phyloP scores from a whole-genome alignment of 1,140 invertebrate species.

The Drosophila sp. region DNA sequence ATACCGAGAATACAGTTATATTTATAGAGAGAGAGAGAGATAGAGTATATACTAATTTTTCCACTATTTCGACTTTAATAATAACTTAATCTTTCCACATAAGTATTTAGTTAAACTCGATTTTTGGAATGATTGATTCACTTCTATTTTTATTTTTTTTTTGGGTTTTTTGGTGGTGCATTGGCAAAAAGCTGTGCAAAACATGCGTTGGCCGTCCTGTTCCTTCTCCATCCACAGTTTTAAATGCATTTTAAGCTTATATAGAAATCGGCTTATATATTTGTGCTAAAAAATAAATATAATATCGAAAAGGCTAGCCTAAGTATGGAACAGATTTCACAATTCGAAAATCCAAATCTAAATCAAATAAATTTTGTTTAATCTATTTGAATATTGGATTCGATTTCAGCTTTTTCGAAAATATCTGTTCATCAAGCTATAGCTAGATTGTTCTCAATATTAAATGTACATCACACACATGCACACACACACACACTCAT shows the following conservation, averaged over 20 bases:
- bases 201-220: background rate
- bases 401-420: background rate
- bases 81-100: background rate
- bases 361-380: background rate
- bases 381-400: background rate
- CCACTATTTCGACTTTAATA: background rate
- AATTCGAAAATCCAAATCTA: background rate
- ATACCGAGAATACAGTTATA: conserved; percentile 45
- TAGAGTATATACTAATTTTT: background rate
- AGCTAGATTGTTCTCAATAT: background rate
- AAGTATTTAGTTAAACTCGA: background rate
- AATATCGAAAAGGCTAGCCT: conserved; percentile 5
- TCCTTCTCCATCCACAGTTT: conserved; percentile 6
- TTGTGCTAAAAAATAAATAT: conserved; percentile 44
- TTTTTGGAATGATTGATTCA: background rate
- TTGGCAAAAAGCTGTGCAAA: conserved; percentile 44
- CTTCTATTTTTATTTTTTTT: background rate
- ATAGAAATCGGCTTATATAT: conserved; percentile 32
- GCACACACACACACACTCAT: background rate
- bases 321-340: background rate
- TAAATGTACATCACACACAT: background rate
- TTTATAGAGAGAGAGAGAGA: conserved; percentile 1
- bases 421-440: background rate
- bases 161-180: conserved; percentile 8
- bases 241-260: conserved; percentile 59